These are phyloP conservation scores for Catostylus mosaicus DNA, from an alignment of 30 jellyfish, hydroid and myxozoan genomes.

Conservation along the genomic window DNA sequence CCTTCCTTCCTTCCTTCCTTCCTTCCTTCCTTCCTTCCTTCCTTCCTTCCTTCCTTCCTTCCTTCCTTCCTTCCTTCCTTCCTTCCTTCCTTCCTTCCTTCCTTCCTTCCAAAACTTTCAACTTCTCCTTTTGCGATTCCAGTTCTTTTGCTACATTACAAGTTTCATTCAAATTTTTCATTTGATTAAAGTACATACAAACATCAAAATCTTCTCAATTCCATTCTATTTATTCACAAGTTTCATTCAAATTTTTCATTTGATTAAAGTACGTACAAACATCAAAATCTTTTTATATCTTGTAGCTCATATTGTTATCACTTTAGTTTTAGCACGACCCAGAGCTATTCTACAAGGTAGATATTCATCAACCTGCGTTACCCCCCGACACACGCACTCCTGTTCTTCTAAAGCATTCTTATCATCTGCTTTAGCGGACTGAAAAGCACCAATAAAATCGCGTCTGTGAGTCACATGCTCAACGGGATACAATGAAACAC, in stretches of 20 bases:
- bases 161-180: neutral
- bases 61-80: neutral
- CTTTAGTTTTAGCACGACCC: too few species aligned
- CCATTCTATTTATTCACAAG: too few species aligned
- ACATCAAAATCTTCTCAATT: too few species aligned
- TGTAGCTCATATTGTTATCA: too few species aligned
- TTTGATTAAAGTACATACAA: too few species aligned
- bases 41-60: neutral
- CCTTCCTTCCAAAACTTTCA: neutral
- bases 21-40: neutral
- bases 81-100: neutral
- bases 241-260: neutral
- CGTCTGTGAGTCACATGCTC: neutral
- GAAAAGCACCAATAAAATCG: neutral
- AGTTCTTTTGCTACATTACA: neutral
- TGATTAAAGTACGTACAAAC: too few species aligned
- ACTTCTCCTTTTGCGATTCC: neutral
- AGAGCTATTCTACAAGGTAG: too few species aligned
- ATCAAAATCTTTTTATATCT: too few species aligned
- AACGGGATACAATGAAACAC: neutral
- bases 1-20: neutral
- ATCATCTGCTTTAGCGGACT: neutral
- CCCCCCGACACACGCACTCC: neutral
- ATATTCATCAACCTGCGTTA: too few species aligned
- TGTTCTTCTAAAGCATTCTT: neutral